Evolutionary conservation across 2,888 invertebrate species (phyloP).

Genomic region (Dugesia japonica): DNA sequence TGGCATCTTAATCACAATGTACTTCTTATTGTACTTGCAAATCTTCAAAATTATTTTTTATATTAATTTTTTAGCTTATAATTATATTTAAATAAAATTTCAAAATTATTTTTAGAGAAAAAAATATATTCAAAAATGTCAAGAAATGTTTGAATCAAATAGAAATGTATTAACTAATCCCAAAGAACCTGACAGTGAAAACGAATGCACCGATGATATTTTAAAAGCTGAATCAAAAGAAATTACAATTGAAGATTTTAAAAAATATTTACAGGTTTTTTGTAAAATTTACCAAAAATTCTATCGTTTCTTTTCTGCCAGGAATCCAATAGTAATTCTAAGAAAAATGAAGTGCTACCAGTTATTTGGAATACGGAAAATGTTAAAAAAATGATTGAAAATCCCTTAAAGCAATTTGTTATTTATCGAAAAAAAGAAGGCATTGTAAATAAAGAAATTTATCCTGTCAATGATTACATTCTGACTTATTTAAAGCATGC

Average conservation of each 20-base stretch:
- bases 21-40: too few relatives aligned
- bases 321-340: not conserved
- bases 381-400: not conserved
- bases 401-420: not conserved
- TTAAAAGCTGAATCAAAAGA: not conserved
- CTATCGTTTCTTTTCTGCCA: not conserved
- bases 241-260: not conserved
- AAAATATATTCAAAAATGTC: not conserved
- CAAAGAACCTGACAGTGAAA: not conserved
- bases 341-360: not conserved
- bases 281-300: not conserved
- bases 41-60: too few relatives aligned
- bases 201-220: not conserved
- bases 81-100: too few relatives aligned
- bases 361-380: not conserved
- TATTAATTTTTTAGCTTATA: too few relatives aligned
- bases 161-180: not conserved
- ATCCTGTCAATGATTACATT: not conserved
- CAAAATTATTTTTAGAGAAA: not conserved
- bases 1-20: too few relatives aligned
- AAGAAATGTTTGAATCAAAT: not conserved
- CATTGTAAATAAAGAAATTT: not conserved
- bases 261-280: not conserved
- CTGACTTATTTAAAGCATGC: not conserved
- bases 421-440: slow-evolving; percentile 7